Evolutionary conservation across 2,113 vertebrate genomes (phyloP).

Genomic region (Vulpes ferrilata): DNA sequence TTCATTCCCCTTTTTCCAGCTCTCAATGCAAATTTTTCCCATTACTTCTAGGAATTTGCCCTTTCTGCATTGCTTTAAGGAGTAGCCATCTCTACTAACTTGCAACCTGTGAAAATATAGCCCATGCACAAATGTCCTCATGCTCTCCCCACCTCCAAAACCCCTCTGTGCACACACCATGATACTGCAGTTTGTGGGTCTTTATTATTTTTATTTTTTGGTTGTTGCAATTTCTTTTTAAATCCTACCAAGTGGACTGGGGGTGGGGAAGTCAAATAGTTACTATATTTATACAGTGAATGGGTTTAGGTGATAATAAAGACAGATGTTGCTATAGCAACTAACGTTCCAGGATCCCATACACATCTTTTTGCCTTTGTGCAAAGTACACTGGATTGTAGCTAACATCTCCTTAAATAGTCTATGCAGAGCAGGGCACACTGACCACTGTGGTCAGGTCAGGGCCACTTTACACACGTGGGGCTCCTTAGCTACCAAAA

Average conservation of each 20-base stretch:
- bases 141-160: neutral
- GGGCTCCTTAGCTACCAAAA: no score
- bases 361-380: conserved; percentile 71
- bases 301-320: conserved; percentile 83
- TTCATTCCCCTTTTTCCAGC: neutral
- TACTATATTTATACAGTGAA: conserved; percentile 81
- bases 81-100: neutral
- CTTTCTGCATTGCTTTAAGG: neutral
- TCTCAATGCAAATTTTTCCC: neutral
- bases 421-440: neutral
- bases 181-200: neutral
- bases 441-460: conserved; percentile 11
- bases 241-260: conserved; percentile 68
- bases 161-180: neutral
- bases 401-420: neutral
- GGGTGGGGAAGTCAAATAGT: conserved; percentile 77
- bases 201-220: neutral
- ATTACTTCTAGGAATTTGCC: neutral
- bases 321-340: conserved; percentile 83
- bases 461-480: neutral
- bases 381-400: conserved; percentile 66
- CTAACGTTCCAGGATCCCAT: conserved; percentile 66
- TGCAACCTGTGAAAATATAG: neutral
- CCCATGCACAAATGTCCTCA: neutral
- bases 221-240: conserved; percentile 44